Percentiles rank a stretch among this genome's conserved stretches.
Conservation (phyloP, 2,797 vertebrate genomes). For the Neosilurus mollespiculum region DNA sequence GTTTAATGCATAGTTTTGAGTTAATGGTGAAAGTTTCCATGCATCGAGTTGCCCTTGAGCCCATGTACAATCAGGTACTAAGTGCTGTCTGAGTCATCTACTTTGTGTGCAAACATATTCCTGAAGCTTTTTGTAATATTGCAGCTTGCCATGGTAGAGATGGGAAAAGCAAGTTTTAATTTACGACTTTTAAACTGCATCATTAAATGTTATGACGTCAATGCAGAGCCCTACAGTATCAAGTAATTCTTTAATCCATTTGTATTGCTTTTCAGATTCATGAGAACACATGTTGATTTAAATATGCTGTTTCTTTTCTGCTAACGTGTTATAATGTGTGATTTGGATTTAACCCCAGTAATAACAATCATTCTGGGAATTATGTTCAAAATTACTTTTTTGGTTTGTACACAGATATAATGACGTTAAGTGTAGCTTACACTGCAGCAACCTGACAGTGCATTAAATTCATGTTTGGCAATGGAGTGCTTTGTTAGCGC, state of each 20-base stretch:
- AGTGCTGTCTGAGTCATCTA: neutral
- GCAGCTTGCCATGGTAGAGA: neutral
- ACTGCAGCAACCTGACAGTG: neutral
- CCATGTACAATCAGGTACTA: neutral
- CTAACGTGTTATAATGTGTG: slow-evolving; percentile 7
- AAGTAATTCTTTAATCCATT: neutral
- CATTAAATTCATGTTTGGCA: neutral
- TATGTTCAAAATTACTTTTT: neutral
- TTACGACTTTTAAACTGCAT: slow-evolving; percentile 13
- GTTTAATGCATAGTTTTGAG: neutral
- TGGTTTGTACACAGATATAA: neutral
- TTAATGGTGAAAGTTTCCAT: neutral
- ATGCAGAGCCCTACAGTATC: neutral
- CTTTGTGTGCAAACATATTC: neutral
- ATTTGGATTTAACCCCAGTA: neutral
- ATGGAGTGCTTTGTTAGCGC: neutral
- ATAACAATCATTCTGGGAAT: slow-evolving; percentile 20
- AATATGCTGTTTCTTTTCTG: neutral
- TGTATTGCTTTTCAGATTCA: neutral
- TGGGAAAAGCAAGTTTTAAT: neutral
- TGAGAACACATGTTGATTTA: neutral
- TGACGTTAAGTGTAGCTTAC: slow-evolving; percentile 2
- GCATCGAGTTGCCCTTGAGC: neutral
- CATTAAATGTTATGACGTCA: slow-evolving; percentile 31
- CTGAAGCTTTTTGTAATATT: neutral